These are phyloP conservation scores for Lindbergichthys nudifrons DNA, from an alignment of 2,797 vertebrate genomes.

Conservation along the genomic window DNA sequence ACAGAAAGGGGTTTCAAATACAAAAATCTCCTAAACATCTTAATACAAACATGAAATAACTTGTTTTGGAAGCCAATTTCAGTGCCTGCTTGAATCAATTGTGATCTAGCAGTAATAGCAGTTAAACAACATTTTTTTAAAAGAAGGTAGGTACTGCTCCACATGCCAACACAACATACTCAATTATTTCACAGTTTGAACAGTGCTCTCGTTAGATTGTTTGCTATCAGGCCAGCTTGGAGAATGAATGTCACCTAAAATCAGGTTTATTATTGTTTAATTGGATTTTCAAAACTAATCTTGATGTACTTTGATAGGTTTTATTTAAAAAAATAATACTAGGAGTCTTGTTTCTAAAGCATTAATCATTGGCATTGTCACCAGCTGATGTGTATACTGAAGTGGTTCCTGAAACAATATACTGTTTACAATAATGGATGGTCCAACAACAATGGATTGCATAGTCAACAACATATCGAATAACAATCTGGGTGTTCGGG, in stretches of 20 bases:
- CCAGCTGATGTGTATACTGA: not conserved
- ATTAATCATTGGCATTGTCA: not conserved
- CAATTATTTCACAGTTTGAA: not conserved
- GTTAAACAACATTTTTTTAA: not conserved
- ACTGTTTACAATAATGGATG: slow-evolving; percentile 15
- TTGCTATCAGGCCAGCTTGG: not conserved
- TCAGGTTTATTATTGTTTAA: not conserved
- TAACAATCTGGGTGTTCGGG: not conserved
- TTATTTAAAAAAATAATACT: not conserved
- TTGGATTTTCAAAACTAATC: not conserved
- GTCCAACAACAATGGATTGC: slow-evolving; percentile 12
- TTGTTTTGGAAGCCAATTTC: not conserved
- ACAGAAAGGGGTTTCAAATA: too few relatives aligned
- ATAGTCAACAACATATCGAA: slow-evolving; percentile 17
- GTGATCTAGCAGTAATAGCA: not conserved
- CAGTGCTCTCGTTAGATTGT: not conserved
- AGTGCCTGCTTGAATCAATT: not conserved
- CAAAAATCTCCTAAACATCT: not conserved
- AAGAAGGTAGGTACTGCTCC: not conserved
- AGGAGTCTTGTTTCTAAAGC: not conserved
- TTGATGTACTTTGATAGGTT: not conserved
- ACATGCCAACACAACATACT: not conserved
- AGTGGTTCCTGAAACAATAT: slow-evolving; percentile 25
- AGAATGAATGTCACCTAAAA: not conserved
- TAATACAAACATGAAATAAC: not conserved